Conservation (phyloP, 2,797 vertebrate species). For the Tolypeutes matacus region DNA sequence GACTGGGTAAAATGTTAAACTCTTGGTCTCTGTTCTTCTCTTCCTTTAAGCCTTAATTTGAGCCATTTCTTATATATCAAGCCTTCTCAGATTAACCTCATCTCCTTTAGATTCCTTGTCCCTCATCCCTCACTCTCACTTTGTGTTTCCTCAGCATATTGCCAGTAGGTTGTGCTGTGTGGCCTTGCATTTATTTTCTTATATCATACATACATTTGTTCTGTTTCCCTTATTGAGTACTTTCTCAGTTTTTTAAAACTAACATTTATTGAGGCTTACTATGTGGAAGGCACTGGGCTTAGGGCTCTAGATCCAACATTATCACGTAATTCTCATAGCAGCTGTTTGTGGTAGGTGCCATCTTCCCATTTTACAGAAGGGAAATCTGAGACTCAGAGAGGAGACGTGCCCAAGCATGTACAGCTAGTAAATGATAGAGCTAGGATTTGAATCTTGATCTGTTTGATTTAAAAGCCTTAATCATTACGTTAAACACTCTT, state of each 20-base stretch:
- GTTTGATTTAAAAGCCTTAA: not conserved
- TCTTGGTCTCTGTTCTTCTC: not conserved
- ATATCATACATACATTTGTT: not conserved
- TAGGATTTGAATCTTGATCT: not conserved
- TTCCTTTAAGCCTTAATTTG: not conserved
- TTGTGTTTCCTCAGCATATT: constrained; percentile 13
- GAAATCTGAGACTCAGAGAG: not conserved
- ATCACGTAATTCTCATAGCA: not conserved
- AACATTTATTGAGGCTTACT: not conserved
- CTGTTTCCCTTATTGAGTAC: not conserved
- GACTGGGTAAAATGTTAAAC: not conserved
- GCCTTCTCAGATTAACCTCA: not conserved
- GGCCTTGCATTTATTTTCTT: constrained; percentile 38
- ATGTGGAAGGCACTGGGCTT: not conserved
- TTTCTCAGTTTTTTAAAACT: not conserved
- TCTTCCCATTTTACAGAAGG: constrained; percentile 16
- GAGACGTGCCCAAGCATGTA: not conserved
- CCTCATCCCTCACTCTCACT: not conserved
- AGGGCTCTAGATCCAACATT: not conserved
- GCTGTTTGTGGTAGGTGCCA: not conserved
- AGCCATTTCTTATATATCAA: not conserved
- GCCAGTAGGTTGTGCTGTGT: constrained; percentile 63
- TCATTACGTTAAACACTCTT: not conserved
- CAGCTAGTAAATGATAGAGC: not conserved
- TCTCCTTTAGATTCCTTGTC: not conserved